phyloP scores from a whole-genome alignment of 2,888 invertebrate genomes.

The Orthosia gracilis region DNA sequence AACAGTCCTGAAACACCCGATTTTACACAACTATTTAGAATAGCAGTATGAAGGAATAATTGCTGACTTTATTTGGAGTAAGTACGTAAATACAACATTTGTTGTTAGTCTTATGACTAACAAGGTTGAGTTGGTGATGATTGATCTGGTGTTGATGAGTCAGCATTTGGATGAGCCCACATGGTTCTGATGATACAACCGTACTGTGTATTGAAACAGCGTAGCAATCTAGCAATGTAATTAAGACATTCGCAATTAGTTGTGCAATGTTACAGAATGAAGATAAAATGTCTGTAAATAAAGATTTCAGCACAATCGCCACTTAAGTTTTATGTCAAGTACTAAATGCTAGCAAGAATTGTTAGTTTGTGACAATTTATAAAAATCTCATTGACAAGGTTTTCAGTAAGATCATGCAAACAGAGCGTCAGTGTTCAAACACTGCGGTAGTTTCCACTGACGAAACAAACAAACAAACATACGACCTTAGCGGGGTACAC shows the following conservation, averaged over 20 bases:
- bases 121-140: conserved; percentile 36
- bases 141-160: conserved; percentile 42
- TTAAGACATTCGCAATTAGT: conserved; percentile 37
- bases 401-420: conserved; percentile 58
- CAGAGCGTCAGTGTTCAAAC: conserved; percentile 62
- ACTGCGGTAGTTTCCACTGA: conserved; percentile 70
- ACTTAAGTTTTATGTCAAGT: conserved; percentile 35
- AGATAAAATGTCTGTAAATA: conserved; percentile 32
- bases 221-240: conserved; percentile 39
- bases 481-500: conserved; percentile 43
- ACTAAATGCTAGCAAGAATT: conserved; percentile 13
- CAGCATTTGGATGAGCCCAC: conserved; percentile 29
- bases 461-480: conserved; percentile 60
- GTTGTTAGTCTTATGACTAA: conserved; percentile 37
- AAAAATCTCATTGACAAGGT: conserved; percentile 51
- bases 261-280: conserved; percentile 27
- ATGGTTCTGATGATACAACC: conserved; percentile 41
- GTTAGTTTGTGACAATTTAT: conserved; percentile 32
- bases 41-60: neutral
- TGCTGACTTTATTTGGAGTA: neutral
- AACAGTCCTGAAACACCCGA: conserved; percentile 2
- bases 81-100: neutral
- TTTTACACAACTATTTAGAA: neutral
- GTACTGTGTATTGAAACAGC: conserved; percentile 19
- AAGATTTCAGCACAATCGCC: conserved; percentile 24